phyloP scores from a whole-genome alignment of 2,888 invertebrate genomes.

The Lithophane ornitopus region DNA sequence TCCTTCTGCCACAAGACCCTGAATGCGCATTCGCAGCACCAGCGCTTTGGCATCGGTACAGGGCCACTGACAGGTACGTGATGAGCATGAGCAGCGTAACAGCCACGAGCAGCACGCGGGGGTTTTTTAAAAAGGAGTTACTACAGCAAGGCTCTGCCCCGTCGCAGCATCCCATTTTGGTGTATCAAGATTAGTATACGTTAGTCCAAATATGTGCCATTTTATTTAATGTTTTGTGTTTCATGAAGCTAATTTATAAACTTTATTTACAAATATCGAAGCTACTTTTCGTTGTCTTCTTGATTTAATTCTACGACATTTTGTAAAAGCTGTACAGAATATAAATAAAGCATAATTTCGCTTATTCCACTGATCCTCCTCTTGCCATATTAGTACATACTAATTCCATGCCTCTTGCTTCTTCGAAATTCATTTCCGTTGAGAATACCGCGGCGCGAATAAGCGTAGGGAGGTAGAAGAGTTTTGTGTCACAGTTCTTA shows the following conservation, averaged over 20 bases:
- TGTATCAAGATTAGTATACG: background rate
- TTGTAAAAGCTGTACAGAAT: slow-evolving; percentile 14
- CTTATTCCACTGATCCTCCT: background rate
- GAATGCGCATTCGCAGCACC: accelerated
- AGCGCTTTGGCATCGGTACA: background rate
- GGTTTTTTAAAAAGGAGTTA: slow-evolving; percentile 65
- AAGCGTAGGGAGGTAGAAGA: no score
- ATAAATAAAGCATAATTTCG: slow-evolving; percentile 14
- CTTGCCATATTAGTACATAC: background rate
- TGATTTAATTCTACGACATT: slow-evolving; percentile 7
- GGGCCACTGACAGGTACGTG: slow-evolving; percentile 70
- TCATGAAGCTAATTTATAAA: background rate
- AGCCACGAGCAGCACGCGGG: slow-evolving; percentile 68
- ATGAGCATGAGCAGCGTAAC: slow-evolving; percentile 72
- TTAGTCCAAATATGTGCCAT: background rate
- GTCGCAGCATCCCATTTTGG: slow-evolving; percentile 67
- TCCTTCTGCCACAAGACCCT: background rate
- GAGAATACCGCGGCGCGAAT: background rate
- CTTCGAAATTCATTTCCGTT: background rate
- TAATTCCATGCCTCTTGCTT: no score
- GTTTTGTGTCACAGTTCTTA: background rate
- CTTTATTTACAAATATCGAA: background rate
- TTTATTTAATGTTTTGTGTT: slow-evolving; percentile 15
- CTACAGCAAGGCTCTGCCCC: slow-evolving; percentile 52
- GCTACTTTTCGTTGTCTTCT: slow-evolving; percentile 6